Conservation (phyloP, 2,113 vertebrate species). For the Chauna torquata region DNA sequence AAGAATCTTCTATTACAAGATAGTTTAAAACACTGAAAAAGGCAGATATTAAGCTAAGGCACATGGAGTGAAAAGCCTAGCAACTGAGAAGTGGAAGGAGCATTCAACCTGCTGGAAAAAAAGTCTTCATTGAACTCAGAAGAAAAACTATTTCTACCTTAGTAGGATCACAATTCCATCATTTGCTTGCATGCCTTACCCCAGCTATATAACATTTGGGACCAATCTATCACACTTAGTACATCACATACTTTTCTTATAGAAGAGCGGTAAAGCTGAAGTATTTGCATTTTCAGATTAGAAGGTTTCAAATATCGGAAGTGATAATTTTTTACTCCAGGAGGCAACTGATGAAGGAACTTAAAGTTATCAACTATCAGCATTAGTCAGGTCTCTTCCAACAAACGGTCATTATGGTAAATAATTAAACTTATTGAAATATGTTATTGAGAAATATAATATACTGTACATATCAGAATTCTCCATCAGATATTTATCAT, state of each 20-base stretch:
- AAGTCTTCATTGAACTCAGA: background rate
- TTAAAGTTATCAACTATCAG: background rate
- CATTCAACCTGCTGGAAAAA: slow-evolving; percentile 26
- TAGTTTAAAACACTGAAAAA: slow-evolving; percentile 45
- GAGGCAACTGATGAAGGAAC: background rate
- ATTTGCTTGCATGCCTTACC: background rate
- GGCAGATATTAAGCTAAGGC: slow-evolving; percentile 48
- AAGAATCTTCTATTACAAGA: background rate
- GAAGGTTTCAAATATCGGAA: background rate
- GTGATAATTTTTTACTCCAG: background rate
- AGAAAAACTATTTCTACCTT: background rate
- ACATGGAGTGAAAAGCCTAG: slow-evolving; percentile 27
- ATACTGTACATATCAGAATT: background rate
- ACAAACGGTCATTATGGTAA: background rate
- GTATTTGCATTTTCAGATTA: background rate
- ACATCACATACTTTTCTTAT: slow-evolving; percentile 25
- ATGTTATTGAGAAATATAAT: background rate
- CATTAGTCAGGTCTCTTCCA: background rate
- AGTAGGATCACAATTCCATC: background rate
- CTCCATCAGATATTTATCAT: background rate
- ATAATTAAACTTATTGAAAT: background rate
- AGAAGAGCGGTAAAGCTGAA: background rate
- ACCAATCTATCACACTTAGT: slow-evolving; percentile 25
- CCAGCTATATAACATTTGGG: background rate
- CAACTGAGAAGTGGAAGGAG: background rate